A percentile compares a stretch with the other conserved stretches of the same genome.
Conservation (phyloP, 2,797 vertebrate genomes). For the Liasis olivaceus region DNA sequence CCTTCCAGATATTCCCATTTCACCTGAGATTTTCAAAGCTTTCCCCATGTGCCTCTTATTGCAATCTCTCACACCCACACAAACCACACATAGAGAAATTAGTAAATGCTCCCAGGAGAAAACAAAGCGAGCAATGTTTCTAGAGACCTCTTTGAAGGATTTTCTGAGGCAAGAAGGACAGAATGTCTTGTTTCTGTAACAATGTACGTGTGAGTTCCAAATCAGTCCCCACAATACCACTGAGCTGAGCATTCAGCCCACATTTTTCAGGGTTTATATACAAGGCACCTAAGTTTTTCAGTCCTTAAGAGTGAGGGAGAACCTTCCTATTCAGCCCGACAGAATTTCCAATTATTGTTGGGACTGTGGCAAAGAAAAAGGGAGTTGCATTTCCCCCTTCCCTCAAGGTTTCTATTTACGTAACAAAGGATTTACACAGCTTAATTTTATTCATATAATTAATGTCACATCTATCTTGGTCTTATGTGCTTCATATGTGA, state of each 20-base stretch:
- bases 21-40: slow-evolving; percentile 1
- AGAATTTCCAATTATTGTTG: not conserved
- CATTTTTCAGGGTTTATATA: not conserved
- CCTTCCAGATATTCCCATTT: slow-evolving; percentile 6
- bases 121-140: not conserved
- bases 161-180: not conserved
- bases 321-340: not conserved
- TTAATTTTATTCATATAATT: not conserved
- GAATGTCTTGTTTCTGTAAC: not conserved
- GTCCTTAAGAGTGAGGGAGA: not conserved
- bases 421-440: not conserved
- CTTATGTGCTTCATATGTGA: not conserved
- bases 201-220: not conserved
- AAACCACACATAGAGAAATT: slow-evolving; percentile 25
- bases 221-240: not conserved
- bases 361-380: not conserved
- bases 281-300: not conserved
- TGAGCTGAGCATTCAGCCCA: not conserved
- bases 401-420: not conserved
- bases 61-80: slow-evolving; percentile 22
- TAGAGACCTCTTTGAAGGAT: slow-evolving; percentile 2
- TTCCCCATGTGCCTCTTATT: not conserved
- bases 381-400: not conserved
- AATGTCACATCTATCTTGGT: not conserved
- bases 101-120: not conserved